Conservation (phyloP, 2,113 vertebrate species). For the Hydrochoerus hydrochaeris region DNA sequence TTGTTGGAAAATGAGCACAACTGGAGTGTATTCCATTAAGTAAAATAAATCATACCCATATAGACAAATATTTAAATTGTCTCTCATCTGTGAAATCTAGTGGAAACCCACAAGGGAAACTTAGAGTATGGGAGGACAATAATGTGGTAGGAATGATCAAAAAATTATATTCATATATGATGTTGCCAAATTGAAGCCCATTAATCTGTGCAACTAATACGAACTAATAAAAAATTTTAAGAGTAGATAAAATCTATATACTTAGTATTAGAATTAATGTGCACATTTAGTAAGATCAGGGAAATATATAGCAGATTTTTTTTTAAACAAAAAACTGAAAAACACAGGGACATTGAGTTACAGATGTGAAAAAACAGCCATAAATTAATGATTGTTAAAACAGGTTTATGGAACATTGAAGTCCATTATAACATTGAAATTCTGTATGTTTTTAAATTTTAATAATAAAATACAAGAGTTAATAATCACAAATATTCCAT, state of each 20-base stretch:
- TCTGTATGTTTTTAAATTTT: constrained; percentile 29
- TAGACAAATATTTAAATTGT: neutral
- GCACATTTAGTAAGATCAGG: neutral
- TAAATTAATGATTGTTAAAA: constrained; percentile 19
- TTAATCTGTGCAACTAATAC: neutral
- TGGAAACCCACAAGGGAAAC: neutral
- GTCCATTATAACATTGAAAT: neutral
- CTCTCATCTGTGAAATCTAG: neutral
- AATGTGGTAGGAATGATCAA: neutral
- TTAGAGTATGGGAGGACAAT: neutral
- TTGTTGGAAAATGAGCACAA: neutral
- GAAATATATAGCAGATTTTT: neutral
- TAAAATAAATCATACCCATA: neutral
- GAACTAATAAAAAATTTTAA: neutral
- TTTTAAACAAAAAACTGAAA: neutral
- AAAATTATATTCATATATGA: neutral
- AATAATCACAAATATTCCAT: neutral
- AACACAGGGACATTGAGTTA: neutral
- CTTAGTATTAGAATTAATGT: neutral
- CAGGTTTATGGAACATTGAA: neutral
- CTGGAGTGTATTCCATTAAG: neutral
- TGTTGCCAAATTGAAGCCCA: neutral
- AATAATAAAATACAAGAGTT: constrained; percentile 20
- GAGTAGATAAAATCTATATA: neutral
- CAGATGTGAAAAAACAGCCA: neutral